Conservation (phyloP, 2,797 vertebrate genomes). For the Zalophus californianus region DNA sequence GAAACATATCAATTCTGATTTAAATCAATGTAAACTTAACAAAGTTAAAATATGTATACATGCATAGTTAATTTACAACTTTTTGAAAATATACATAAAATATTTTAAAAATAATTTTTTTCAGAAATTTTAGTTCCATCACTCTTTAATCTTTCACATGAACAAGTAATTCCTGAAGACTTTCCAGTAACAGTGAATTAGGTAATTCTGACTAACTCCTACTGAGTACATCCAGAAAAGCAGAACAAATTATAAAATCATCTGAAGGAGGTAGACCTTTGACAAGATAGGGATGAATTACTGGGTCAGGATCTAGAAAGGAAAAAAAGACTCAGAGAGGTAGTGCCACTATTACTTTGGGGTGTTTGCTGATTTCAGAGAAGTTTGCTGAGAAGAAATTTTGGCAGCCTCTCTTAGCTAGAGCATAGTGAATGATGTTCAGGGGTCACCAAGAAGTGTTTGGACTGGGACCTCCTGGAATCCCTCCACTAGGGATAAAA, state of each 20-base stretch:
- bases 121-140: not conserved
- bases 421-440: not conserved
- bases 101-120: not conserved
- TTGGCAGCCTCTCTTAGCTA: not conserved
- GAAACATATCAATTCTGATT: constrained; percentile 9
- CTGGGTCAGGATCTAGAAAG: not conserved
- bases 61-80: not conserved
- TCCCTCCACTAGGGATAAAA: not conserved
- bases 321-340: not conserved
- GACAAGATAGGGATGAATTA: not conserved
- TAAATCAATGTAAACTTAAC: not conserved
- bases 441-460: not conserved
- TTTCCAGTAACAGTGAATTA: not conserved
- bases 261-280: not conserved
- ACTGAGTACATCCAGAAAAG: not conserved
- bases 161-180: not conserved
- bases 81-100: constrained; percentile 1
- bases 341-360: not conserved
- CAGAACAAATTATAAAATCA: not conserved
- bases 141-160: not conserved
- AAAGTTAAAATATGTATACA: not conserved
- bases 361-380: not conserved
- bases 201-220: not conserved
- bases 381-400: not conserved
- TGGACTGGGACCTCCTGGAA: not conserved